These are phyloP conservation scores for Aramus guarauna DNA, from an alignment of 2,113 vertebrate species.

Conservation along the genomic window DNA sequence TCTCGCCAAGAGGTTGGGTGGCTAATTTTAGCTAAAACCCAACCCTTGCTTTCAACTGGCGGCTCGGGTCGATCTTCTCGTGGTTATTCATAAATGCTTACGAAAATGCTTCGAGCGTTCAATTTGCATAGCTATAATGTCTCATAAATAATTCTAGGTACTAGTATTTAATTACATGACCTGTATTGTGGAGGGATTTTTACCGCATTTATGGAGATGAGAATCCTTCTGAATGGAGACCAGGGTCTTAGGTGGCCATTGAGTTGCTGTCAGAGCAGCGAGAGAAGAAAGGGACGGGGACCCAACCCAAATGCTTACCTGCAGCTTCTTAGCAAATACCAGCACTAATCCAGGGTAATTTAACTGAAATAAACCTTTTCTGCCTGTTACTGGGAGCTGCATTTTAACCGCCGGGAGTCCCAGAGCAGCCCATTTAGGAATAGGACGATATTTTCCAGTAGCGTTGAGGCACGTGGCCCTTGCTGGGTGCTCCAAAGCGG, in stretches of 20 bases:
- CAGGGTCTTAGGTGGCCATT: background rate
- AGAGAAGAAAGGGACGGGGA: background rate
- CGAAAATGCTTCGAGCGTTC: conserved; percentile 28
- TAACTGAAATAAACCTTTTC: background rate
- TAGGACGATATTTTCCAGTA: background rate
- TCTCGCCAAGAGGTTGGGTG: fast-evolving
- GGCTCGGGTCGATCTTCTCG: background rate
- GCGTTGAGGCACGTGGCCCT: background rate
- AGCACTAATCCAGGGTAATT: background rate
- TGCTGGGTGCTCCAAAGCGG: background rate
- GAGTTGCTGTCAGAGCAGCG: background rate
- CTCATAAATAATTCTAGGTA: conserved; percentile 63
- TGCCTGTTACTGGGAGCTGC: background rate
- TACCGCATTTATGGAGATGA: background rate
- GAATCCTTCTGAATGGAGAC: background rate
- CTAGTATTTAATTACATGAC: conserved; percentile 49
- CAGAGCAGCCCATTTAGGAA: background rate
- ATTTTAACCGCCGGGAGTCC: background rate
- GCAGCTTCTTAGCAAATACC: background rate
- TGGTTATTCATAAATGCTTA: conserved; percentile 44
- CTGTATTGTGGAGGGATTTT: background rate
- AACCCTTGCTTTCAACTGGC: background rate
- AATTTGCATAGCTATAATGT: conserved; percentile 48
- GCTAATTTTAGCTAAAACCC: background rate
- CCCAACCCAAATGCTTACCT: background rate